Base-by-base conservation (phyloP, 2,888 invertebrate genomes). In the Caenorhabditis uteleia region DNA sequence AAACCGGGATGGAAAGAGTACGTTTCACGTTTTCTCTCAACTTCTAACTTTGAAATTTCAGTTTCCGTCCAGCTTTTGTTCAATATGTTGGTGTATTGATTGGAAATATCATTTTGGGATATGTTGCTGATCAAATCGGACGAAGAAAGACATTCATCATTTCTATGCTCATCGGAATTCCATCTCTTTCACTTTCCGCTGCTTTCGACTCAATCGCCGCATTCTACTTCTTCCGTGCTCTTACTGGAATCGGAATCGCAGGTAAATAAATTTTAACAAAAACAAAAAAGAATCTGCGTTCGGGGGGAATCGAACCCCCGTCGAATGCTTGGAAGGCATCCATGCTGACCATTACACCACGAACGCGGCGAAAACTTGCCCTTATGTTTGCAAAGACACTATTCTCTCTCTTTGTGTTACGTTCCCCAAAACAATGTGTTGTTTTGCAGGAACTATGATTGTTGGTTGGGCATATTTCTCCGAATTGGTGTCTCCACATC, bases 341-440 rank as follows among this genome's bases (percentile, higher is more conserved):
- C 70, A 70, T 70, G 70, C 70, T 70, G 62, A 70, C 70, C 66
- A 66, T 66, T 70, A 70, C 70, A 67, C 66, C 70, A 70, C 67
- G 67, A 62, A 68, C 67, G 67, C 67, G 23, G 25, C 25, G 42
- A 38, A 38, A 38, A 29, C 7, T n/a, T n/a, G n/a, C n/a, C n/a
- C n/a, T 33, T 33, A 33, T 33, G 10, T 33, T 14, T 33, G 33
- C n/a, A n/a, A n/a, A n/a, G n/a, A n/a, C n/a, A n/a, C n/a, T n/a
- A n/a, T n/a, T n/a, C n/a, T n/a, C n/a, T n/a, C n/a, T n/a, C n/a
- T n/a, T n/a, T n/a, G n/a, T n/a, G n/a, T n/a, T n/a, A n/a, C n/a
- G n/a, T n/a, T n/a, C n/a, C n/a, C n/a, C n/a, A n/a, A n/a, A n/a
- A n/a, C n/a, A n/a, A n/a, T n/a, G n/a, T n/a, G n/a, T n/a, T n/a